Evolutionary conservation across 1,140 invertebrate species (phyloP).

Genomic region (Euglossa dilemma): DNA sequence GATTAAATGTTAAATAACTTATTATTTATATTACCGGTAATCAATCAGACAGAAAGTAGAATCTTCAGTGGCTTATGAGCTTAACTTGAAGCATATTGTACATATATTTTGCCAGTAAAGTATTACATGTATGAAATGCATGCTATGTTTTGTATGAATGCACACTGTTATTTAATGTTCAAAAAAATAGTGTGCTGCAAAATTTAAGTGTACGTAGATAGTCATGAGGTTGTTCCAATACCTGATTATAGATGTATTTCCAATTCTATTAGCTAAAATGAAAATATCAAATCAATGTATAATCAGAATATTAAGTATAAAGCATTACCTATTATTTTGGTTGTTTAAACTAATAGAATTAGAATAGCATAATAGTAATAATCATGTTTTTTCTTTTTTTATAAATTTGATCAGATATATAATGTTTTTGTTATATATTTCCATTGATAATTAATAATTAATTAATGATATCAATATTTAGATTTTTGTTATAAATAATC

Average conservation of each 20-base stretch:
- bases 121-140: constrained; percentile 57
- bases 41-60: constrained; percentile 36
- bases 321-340: constrained; percentile 22
- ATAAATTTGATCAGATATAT: neutral
- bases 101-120: constrained; percentile 61
- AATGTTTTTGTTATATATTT: constrained; percentile 25
- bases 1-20: constrained; percentile 45
- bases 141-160: constrained; percentile 48
- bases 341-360: constrained; percentile 24
- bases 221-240: constrained; percentile 61
- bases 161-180: constrained; percentile 51
- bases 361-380: constrained; percentile 6
- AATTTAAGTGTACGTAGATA: constrained; percentile 40
- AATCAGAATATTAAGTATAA: constrained; percentile 14
- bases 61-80: constrained; percentile 52
- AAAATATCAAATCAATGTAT: constrained; percentile 7
- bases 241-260: constrained; percentile 46
- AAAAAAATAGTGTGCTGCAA: constrained; percentile 30
- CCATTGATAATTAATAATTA: neutral
- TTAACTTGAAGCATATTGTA: constrained; percentile 46
- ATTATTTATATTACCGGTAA: constrained; percentile 20
- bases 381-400: constrained; percentile 1
- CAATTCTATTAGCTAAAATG: neutral
- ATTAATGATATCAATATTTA: too few species aligned
- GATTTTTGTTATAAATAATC: constrained; percentile 2